Evolutionary conservation across 2,797 vertebrate genomes (phyloP), one percentile per base, ranked within the genome.

Genomic region (Aeoliscus strigatus): DNA sequence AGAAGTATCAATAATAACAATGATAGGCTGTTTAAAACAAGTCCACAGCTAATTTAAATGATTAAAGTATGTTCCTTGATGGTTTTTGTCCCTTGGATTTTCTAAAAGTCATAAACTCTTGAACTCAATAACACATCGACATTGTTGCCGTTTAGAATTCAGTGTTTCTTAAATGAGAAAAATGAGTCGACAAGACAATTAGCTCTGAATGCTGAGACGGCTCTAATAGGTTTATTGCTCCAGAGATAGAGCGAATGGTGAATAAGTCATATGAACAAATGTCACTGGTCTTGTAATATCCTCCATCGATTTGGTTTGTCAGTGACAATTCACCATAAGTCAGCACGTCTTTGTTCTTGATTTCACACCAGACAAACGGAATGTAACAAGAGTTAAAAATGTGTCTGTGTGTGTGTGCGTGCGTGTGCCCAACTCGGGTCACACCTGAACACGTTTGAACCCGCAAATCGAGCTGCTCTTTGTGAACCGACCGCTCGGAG

Each of bases 401-500:
- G 34, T 36, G 34, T 17, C 6, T 29, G 5, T 41, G 39, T 45
- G 17, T 23, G n/a, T 25, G 6, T 39, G 15, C 43, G 45, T 37
- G 15, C 10, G n/a, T 32, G 2, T 17, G 5, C 15, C 49, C 25
- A 51, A 27, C 3, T 15, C 13, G 42, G 60, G 46, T 72, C 51
- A 63, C 53, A 77, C 45, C 63, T 53, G 29, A 66, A 75, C 82
- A 83, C 47, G 86, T 77, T 74, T 58, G 42, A 67, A 64, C 85
- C 45, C n/a, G 81, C 52, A 51, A 31, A 56, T 54, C 39, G 50
- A 48, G 51, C 54, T 63, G 23, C 51, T 46, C 41, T 73, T 71
- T 78, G 63, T 57, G 70, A 44, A 52, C 52, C 15, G 61, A 77
- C 46, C 46, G 71, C 75, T 79, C 64, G 58, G 49, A 63, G 53